Conservation (phyloP, 2,888 invertebrate species). For the Syritta pipiens region DNA sequence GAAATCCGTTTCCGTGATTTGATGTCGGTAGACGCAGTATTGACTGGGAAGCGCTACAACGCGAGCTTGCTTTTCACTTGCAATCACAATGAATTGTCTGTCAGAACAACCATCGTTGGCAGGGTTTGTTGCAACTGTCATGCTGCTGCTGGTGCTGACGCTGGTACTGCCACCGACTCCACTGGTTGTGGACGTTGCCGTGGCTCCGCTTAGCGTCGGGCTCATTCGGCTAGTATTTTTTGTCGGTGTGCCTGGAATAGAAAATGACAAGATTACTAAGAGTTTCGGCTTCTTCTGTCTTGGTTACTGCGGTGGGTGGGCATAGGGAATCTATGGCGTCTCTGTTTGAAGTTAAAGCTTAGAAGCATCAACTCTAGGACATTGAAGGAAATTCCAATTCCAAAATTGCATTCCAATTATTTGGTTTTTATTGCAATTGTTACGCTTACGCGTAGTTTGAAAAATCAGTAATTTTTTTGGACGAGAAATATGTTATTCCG, state of each 20-base stretch:
- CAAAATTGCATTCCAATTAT: no score
- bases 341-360: no score
- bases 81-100: slow-evolving; percentile 94
- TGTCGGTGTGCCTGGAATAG: slow-evolving; percentile 85
- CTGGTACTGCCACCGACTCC: slow-evolving; percentile 72
- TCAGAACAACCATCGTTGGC: slow-evolving; percentile 82
- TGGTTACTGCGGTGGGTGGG: no score
- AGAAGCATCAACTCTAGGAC: no score
- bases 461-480: no score
- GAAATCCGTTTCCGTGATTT: slow-evolving; percentile 94
- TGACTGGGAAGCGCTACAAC: slow-evolving; percentile 97
- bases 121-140: slow-evolving; percentile 69
- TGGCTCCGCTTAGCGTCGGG: slow-evolving; percentile 83
- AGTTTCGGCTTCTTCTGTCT: no score
- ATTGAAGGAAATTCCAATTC: no score
- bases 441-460: no score
- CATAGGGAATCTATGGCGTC: no score
- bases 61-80: slow-evolving; percentile 96
- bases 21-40: slow-evolving; percentile 95
- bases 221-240: slow-evolving; percentile 88
- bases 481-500: no score
- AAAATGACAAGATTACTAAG: no score
- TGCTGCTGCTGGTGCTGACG: slow-evolving; percentile 78
- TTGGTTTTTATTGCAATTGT: no score
- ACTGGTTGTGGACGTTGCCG: slow-evolving; percentile 81